Evolutionary conservation across 2,113 vertebrate species (phyloP).

Genomic region (Circaetus gallicus): DNA sequence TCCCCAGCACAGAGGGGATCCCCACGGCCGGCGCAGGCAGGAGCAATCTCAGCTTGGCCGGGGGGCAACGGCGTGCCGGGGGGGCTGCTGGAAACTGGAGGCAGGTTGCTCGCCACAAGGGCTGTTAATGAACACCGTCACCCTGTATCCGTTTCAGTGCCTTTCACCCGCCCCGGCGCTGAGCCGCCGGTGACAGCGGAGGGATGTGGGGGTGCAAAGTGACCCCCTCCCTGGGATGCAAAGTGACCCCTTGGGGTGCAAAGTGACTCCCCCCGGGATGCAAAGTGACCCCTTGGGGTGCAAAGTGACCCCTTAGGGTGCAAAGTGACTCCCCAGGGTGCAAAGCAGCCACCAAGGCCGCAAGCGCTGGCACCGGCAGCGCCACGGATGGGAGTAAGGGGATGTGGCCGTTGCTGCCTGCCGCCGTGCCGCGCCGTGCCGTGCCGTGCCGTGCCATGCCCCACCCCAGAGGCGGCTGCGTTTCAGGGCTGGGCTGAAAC

Average conservation of each 20-base stretch:
- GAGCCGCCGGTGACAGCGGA: accelerated
- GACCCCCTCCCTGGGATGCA: neutral
- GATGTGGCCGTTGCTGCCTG: neutral
- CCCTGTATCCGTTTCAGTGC: neutral
- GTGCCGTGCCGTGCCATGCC: neutral
- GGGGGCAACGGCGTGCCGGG: neutral
- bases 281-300: neutral
- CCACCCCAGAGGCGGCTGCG: conserved; percentile 17
- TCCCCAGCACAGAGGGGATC: neutral
- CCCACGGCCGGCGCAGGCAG: accelerated
- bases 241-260: neutral
- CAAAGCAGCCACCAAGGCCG: neutral
- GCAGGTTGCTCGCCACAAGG: accelerated
- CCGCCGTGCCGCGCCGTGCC: neutral
- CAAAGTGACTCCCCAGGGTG: no score
- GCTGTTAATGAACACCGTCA: neutral
- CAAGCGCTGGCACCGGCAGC: neutral
- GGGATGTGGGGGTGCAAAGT: neutral
- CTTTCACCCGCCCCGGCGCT: accelerated
- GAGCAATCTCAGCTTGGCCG: neutral
- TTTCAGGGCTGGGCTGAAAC: conserved; percentile 30
- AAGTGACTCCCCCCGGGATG: no score
- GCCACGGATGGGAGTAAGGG: neutral
- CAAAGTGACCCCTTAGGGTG: neutral
- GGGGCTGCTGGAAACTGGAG: neutral